Evolutionary conservation across 2,888 invertebrate genomes (phyloP).

Genomic region (Pseudococcus longispinus): DNA sequence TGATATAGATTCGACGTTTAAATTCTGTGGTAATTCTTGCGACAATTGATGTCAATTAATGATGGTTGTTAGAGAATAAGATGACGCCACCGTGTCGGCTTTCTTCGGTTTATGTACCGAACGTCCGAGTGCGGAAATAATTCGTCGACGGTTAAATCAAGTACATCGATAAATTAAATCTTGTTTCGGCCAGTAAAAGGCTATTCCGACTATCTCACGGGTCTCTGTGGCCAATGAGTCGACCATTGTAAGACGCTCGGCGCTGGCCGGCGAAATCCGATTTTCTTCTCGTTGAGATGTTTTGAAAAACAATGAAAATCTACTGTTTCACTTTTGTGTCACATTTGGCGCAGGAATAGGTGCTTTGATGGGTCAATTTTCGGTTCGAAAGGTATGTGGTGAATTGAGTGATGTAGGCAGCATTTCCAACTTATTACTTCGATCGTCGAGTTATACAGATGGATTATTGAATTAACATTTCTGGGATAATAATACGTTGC

Average conservation of each 20-base stretch:
- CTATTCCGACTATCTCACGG: slow-evolving; percentile 47
- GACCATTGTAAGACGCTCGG: neutral
- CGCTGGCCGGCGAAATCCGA: neutral
- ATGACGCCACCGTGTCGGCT: slow-evolving; percentile 50
- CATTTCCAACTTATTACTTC: neutral
- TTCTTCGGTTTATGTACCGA: slow-evolving; percentile 40
- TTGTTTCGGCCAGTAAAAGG: slow-evolving; percentile 37
- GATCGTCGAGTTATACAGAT: neutral
- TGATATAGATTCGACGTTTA: neutral
- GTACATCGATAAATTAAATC: slow-evolving; percentile 49
- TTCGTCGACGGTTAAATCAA: slow-evolving; percentile 44
- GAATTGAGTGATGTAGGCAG: neutral
- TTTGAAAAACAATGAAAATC: neutral
- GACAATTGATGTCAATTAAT: slow-evolving; percentile 47
- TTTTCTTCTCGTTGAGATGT: neutral
- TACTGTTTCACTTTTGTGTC: neutral
- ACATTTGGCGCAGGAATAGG: neutral
- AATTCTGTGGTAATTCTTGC: slow-evolving; percentile 7
- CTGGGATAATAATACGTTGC: neutral
- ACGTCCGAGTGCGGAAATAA: slow-evolving; percentile 46
- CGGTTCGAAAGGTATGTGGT: neutral
- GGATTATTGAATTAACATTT: neutral
- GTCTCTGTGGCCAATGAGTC: slow-evolving; percentile 28
- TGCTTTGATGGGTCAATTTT: neutral
- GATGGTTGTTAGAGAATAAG: slow-evolving; percentile 12